Base-by-base conservation (phyloP, 2,888 invertebrate species). In the Oxyteleia sp. region DNA sequence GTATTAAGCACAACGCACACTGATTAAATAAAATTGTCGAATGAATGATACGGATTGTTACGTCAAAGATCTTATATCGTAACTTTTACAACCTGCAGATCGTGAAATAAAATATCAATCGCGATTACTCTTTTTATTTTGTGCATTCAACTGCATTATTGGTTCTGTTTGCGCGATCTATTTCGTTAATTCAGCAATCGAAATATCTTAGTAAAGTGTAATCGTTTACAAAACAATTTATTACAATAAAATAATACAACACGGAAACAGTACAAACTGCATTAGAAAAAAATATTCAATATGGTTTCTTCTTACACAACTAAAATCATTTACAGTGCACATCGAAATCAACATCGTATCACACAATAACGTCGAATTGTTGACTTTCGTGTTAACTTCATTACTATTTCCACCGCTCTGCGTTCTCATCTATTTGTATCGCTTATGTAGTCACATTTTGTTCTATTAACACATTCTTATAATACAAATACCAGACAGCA, bases 381-480 rank as follows among this genome's bases (percentile, higher is more conserved):
- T 47, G 4, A 45, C 29, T 72, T 72, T 35, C 45, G 26, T 41
- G 57, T 72, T 18, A 26, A 63, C 29, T 57, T 57, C 20, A 18
- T 75, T 41, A 66, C 57, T 55, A 29, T 69, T 16, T 7, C 38
- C 63, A 75, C 75, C 75, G 69, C 15, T 72, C 57, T 53, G 55
- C 81, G 57, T 57, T 49, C 32, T 51, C n/a, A 47, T 66, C 59
- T 66, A 59, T 57, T 3, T 20, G 32, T 49, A 68, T 61, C 53
- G 47, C 59, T 71, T 81, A 78, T 63, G 64, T 38, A 38, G 38
- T 38, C 38, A 38, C 13, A 38, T n/a, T 61, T 79, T 85, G 86
- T 88, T 68, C 86, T 87, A 85, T 89, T 86, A 87, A 88, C 90
- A 87, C 87, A 83, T 86, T 86, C 85, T 89, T 89, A 89, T 89